These are phyloP conservation scores for Poecilia picta DNA, from an alignment of 2,797 vertebrate genomes.

Conservation along the genomic window DNA sequence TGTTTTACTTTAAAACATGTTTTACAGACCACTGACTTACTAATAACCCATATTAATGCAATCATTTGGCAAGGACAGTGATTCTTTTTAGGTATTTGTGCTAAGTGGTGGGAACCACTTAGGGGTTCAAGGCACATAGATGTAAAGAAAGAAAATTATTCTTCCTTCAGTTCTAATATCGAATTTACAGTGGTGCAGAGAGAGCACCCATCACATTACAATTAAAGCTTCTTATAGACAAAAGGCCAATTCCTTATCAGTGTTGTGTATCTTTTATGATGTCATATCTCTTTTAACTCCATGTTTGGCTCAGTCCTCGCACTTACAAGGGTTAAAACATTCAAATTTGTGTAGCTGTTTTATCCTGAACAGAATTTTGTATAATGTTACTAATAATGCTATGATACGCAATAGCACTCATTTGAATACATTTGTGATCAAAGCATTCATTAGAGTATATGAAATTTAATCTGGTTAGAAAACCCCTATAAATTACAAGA, in stretches of 20 bases:
- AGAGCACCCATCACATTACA: conserved; percentile 22
- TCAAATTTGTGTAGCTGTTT: neutral
- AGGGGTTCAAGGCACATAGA: neutral
- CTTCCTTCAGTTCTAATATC: conserved; percentile 53
- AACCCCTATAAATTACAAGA: neutral
- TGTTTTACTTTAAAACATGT: conserved; percentile 20
- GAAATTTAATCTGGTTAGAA: conserved; percentile 13
- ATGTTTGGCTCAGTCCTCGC: too few relatives aligned
- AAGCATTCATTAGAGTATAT: conserved; percentile 15
- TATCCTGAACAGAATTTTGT: neutral
- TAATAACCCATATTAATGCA: conserved; percentile 29
- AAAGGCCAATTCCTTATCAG: conserved; percentile 5
- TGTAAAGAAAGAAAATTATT: conserved; percentile 37
- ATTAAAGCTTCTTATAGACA: conserved; percentile 39
- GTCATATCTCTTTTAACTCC: neutral
- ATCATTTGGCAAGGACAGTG: conserved; percentile 37
- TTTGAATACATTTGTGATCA: neutral
- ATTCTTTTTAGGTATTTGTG: conserved; percentile 46
- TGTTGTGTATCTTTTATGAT: neutral
- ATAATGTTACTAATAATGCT: neutral
- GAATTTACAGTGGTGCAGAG: conserved; percentile 32
- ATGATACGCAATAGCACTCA: neutral
- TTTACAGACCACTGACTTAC: conserved; percentile 21
- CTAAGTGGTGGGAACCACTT: conserved; percentile 29
- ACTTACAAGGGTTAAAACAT: neutral